Conservation (phyloP, 2,797 vertebrate genomes). For the Helostoma temminkii region DNA sequence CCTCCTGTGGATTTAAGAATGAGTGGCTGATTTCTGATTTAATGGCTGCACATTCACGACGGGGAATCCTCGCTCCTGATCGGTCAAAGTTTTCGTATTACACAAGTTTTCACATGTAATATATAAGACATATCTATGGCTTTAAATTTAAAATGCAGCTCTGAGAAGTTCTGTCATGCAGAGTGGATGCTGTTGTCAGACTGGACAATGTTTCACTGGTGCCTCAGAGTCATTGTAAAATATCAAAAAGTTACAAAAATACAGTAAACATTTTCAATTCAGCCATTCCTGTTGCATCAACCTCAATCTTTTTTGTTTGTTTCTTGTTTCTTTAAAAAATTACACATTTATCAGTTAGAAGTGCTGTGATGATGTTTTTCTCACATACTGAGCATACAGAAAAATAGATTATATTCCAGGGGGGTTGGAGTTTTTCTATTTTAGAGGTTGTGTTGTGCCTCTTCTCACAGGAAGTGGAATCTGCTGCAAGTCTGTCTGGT, state of each 20-base stretch:
- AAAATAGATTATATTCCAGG: too few relatives aligned
- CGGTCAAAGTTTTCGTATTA: slow-evolving; percentile 18
- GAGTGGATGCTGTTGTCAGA: background rate
- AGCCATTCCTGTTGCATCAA: background rate
- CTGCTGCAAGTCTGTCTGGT: slow-evolving; percentile 61
- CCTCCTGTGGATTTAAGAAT: slow-evolving; percentile 56
- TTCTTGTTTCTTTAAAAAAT: too few relatives aligned
- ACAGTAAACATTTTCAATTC: background rate
- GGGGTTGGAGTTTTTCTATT: background rate
- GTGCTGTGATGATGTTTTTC: too few relatives aligned
- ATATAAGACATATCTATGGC: background rate
- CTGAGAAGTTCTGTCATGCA: too few relatives aligned
- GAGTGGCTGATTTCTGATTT: slow-evolving; percentile 69
- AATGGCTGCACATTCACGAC: slow-evolving; percentile 11
- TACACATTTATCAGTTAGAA: too few relatives aligned
- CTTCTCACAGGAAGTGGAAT: slow-evolving; percentile 70
- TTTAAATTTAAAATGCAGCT: background rate
- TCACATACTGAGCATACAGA: too few relatives aligned
- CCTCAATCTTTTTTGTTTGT: too few relatives aligned
- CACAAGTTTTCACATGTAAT: background rate
- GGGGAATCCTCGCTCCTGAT: slow-evolving; percentile 22
- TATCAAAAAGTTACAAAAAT: background rate
- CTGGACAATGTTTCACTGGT: background rate
- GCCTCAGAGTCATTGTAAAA: too few relatives aligned
- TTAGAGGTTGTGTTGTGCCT: slow-evolving; percentile 2